Conservation (phyloP, 2,888 invertebrate species). For the Meghimatium bilineatum region DNA sequence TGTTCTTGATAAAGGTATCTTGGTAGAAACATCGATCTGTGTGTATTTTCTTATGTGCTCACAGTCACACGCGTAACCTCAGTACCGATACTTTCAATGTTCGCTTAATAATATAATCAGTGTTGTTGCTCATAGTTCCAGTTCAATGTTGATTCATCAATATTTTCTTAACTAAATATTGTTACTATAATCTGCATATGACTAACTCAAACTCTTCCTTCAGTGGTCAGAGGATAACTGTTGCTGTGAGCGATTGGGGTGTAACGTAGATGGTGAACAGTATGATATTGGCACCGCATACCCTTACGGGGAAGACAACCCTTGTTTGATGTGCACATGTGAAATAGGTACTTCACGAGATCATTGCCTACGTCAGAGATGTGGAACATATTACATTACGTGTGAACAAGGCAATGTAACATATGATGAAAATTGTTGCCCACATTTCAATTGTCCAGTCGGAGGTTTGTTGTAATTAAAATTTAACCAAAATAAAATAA, state of each 20-base stretch:
- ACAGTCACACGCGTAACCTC: too few species aligned
- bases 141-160: too few species aligned
- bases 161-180: too few species aligned
- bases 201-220: not conserved
- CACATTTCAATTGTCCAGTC: conserved; percentile 30
- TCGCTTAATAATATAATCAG: too few species aligned
- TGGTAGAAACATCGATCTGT: too few species aligned
- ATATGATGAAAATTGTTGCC: conserved; percentile 37
- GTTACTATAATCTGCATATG: not conserved
- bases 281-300: not conserved
- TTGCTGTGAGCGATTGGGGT: conserved; percentile 26
- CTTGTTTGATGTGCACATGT: conserved; percentile 34
- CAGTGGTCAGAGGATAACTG: conserved; percentile 38
- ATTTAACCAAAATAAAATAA: too few species aligned
- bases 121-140: too few species aligned
- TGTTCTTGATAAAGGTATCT: too few species aligned
- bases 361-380: conserved; percentile 33
- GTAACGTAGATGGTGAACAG: conserved; percentile 10
- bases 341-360: conserved; percentile 21
- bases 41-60: too few species aligned
- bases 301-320: conserved; percentile 37
- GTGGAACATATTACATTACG: conserved; percentile 26
- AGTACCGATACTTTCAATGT: too few species aligned
- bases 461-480: conserved; percentile 32
- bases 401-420: conserved; percentile 31